Evolutionary conservation across 2,113 vertebrate genomes (phyloP).

Genomic region (Amblyornis subalaris): DNA sequence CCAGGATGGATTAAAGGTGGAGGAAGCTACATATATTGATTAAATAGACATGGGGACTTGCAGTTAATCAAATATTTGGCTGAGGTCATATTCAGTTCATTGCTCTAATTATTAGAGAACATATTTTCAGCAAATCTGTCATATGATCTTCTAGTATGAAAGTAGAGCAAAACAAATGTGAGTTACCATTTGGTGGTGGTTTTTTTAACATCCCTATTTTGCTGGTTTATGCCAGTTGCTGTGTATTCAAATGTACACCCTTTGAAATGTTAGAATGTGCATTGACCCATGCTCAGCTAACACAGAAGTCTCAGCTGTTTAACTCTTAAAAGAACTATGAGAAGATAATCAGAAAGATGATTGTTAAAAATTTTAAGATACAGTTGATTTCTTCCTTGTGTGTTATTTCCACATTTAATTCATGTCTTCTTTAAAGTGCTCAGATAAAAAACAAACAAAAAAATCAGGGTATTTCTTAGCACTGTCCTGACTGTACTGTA

Average conservation of each 20-base stretch:
- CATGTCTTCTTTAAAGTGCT: background rate
- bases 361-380: background rate
- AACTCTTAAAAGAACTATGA: background rate
- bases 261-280: background rate
- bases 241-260: background rate
- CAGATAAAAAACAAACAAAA: background rate
- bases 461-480: background rate
- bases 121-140: constrained; percentile 27
- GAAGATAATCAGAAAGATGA: background rate
- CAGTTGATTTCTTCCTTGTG: background rate
- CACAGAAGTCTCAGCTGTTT: background rate
- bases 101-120: constrained; percentile 20
- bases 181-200: background rate
- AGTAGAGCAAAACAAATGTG: background rate
- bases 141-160: background rate
- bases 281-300: background rate
- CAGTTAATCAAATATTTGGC: background rate
- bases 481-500: constrained; percentile 2
- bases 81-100: background rate
- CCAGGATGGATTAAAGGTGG: background rate
- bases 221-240: background rate
- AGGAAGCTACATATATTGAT: background rate
- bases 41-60: background rate
- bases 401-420: background rate
- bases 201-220: background rate